Evolutionary conservation across 2,888 invertebrate species (phyloP), one percentile per base, ranked within the genome.

Genomic region (Dermolepida albohirtum): DNA sequence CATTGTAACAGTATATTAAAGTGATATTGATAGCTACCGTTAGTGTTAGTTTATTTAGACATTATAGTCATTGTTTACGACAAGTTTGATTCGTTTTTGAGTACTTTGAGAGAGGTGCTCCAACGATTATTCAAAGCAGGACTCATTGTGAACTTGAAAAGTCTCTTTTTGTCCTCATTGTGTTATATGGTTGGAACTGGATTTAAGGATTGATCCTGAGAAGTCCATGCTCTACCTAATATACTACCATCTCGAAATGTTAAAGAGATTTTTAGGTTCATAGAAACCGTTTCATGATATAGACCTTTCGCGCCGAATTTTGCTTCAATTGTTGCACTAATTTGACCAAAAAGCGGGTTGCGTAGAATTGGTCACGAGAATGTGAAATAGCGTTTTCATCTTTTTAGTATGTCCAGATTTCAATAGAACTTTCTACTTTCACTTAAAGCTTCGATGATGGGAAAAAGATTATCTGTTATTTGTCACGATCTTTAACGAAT

Each of bases 141-240:
- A n/a, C n/a, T n/a, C n/a, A n/a, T n/a, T n/a, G n/a, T n/a, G n/a
- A n/a, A n/a, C n/a, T n/a, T n/a, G n/a, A n/a, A n/a, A n/a, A n/a
- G n/a, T n/a, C n/a, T 74, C 76, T 64, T 73, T 69, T 44, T 11
- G 59, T 4, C 44, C 43, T 5, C 66, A 73, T 68, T 81, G 11
- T 79, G 80, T 4, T 78, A 78, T 57, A n/a, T n/a, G n/a, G n/a
- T 43, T 78, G 0, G 50, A 65, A 1, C 29, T 73, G 0, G 78
- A 78, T 1, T 54, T 76, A 12, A 68, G 67, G 8, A 71, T 74
- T 1, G 74, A 76, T 51, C 72, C 74, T 1, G 73, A 74, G 0
- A 70, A 43, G 70, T 75, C 0, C n/a, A 39, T 0, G 70, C 74
- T 10, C 73, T 74, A 10, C 5, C 71, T 14, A 44, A 74, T 0